phyloP scores from a whole-genome alignment of 2,888 invertebrate species.

The Meteorus cinctellus region DNA sequence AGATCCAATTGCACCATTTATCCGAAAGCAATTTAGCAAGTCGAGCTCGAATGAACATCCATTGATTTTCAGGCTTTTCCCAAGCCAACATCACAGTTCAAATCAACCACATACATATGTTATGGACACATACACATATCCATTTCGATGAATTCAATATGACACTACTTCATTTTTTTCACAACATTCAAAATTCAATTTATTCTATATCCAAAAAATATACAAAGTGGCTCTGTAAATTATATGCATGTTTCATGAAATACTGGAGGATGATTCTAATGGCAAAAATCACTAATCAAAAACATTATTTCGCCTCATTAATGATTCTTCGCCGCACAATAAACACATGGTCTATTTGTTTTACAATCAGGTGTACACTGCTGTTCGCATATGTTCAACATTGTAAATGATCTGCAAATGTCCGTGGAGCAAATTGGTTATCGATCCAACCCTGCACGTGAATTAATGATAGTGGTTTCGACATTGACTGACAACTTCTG shows the following conservation, averaged over 20 bases:
- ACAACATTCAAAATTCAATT: background rate
- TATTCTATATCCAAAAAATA: background rate
- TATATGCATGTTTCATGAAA: background rate
- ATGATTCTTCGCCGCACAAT: slow-evolving; percentile 53
- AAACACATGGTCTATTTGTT: slow-evolving; percentile 50
- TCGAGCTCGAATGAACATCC: slow-evolving; percentile 35
- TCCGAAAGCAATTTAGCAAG: slow-evolving; percentile 43
- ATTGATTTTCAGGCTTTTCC: slow-evolving; percentile 38
- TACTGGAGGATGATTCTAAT: background rate
- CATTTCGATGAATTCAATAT: background rate
- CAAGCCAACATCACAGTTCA: slow-evolving; percentile 10
- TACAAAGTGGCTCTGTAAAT: background rate
- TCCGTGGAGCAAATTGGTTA: slow-evolving; percentile 37
- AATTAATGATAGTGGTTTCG: slow-evolving; percentile 18
- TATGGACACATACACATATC: background rate
- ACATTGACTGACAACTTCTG: slow-evolving; percentile 16
- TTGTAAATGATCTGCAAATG: slow-evolving; percentile 49
- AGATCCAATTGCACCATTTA: slow-evolving; percentile 44
- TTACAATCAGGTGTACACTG: slow-evolving; percentile 2
- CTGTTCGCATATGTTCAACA: slow-evolving; percentile 27
- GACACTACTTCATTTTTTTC: background rate
- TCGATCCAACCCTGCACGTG: slow-evolving; percentile 6
- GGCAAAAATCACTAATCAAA: slow-evolving; percentile 42
- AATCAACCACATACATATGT: background rate
- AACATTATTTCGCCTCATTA: slow-evolving; percentile 57